These are phyloP conservation scores for Stictocephala bisonia DNA, from an alignment of 2,888 invertebrate species.

Conservation along the genomic window DNA sequence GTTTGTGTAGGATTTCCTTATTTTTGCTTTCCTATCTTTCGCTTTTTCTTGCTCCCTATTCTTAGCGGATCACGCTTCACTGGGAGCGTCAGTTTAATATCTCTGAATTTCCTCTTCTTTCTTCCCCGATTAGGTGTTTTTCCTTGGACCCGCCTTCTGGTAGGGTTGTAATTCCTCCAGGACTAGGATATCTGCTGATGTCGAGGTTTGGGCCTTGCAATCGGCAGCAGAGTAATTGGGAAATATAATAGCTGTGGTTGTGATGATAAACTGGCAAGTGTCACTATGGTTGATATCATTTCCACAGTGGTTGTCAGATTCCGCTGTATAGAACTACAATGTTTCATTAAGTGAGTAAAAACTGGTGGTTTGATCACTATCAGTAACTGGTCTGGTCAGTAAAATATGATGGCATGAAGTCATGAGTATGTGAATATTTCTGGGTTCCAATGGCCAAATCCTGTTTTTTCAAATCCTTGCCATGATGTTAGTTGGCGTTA, in stretches of 20 bases:
- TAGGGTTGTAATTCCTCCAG: slow-evolving; percentile 35
- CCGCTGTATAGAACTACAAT: slow-evolving; percentile 5
- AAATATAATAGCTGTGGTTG: background rate
- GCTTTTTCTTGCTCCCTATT: background rate
- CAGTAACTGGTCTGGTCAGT: too few species aligned
- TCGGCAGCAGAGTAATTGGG: background rate
- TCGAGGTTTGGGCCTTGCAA: background rate
- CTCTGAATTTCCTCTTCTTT: slow-evolving; percentile 21
- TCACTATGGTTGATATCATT: too few species aligned
- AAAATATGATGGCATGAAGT: slow-evolving; percentile 46
- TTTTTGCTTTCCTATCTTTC: background rate
- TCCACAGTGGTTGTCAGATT: too few species aligned
- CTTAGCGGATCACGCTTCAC: slow-evolving; percentile 25
- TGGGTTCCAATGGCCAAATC: slow-evolving; percentile 15
- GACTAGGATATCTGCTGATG: background rate
- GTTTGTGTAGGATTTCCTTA: too few species aligned
- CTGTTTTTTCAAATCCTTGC: slow-evolving; percentile 31
- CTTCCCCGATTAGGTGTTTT: slow-evolving; percentile 27
- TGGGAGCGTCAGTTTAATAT: slow-evolving; percentile 43
- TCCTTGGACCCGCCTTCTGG: slow-evolving; percentile 26
- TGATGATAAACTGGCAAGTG: too few species aligned
- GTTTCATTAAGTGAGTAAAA: too few species aligned
- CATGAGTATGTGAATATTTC: slow-evolving; percentile 22
- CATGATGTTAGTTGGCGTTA: slow-evolving; percentile 30
- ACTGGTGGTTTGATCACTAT: too few species aligned